Evolutionary conservation across 2,888 invertebrate genomes (phyloP), one percentile per base, ranked within the genome.

Genomic region (Patella pellucida): DNA sequence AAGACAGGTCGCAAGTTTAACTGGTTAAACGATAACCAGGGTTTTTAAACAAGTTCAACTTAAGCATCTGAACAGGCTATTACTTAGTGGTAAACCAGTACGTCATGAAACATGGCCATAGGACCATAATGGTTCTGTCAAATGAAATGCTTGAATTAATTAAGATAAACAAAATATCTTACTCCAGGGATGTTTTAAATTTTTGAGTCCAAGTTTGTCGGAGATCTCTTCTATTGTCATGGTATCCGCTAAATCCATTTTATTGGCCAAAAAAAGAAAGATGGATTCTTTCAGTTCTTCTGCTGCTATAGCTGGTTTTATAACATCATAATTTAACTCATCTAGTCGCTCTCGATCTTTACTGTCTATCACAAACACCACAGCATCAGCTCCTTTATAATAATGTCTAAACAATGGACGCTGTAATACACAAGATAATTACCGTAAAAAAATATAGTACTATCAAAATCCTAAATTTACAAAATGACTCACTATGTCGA

Each of bases 311-410:
- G 86, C 86, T n/a, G 86, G 87, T 74, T 86, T 86, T 52, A 87
- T 82, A 73, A 88, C 85, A 72, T 88, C 88, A 84, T 85, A 85
- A 72, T 86, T 85, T 12, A 87, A 77, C 71, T 88, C 87, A 52
- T 87, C 87, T 51, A 87, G 67, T 50, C 88, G 72, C 71, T 88
- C 86, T 4, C 80, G 74, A 72, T 88, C 88, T 9, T 83, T 78
- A 62, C 85, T 84, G 72, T 88, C 88, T n/a, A 88, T 84, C 56
- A 88, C 85, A 50, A 87, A 85, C 14, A 88, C 85, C n/a, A 88
- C 88, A 12, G 88, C 88, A 77, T 87, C 86, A 0, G 86, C 85
- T 3, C 87, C 87, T 78, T 86, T 86, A 82, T 87, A 88, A 79
- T 88, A 88, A 77, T 87, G 87, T 2, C 86, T 84, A 81, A 86